Evolutionary conservation across 2,113 vertebrate genomes (phyloP).

Genomic region (Protobothrops flavoviridis): DNA sequence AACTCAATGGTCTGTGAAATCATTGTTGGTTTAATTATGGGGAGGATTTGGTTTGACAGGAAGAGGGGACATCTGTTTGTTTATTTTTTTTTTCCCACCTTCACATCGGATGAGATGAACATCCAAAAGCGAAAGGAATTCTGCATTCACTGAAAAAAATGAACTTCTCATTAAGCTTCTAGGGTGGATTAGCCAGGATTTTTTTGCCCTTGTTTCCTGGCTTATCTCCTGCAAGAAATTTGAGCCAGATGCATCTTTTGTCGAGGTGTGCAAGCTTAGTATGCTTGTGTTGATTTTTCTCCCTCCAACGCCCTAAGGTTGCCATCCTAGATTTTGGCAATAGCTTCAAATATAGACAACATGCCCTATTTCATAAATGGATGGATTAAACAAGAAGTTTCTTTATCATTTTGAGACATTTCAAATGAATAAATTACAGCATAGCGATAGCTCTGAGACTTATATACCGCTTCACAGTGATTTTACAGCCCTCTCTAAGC

Average conservation of each 20-base stretch:
- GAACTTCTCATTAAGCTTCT: conserved; percentile 62
- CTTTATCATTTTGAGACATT: not conserved
- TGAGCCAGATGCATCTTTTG: conserved; percentile 26
- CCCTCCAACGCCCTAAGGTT: not conserved
- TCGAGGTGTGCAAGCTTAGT: conserved; percentile 12
- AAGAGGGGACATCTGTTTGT: conserved; percentile 60
- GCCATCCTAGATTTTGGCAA: not conserved
- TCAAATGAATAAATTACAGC: not conserved
- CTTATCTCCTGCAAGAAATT: conserved; percentile 30
- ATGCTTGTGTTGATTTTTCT: not conserved
- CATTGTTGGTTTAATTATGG: conserved; percentile 61
- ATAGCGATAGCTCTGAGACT: no score
- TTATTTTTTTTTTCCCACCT: conserved; percentile 35
- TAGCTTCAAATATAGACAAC: not conserved
- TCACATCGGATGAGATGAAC: conserved; percentile 52
- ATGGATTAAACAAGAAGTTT: not conserved
- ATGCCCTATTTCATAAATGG: not conserved
- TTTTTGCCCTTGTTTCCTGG: not conserved
- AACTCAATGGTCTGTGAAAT: conserved; percentile 60
- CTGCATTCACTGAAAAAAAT: conserved; percentile 47
- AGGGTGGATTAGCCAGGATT: conserved; percentile 37
- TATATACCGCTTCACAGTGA: not conserved
- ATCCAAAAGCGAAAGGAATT: conserved; percentile 49
- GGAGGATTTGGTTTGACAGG: conserved; percentile 48
- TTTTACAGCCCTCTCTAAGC: not conserved